Evolutionary conservation across 2,113 vertebrate genomes (phyloP), one percentile per base, ranked within the genome.

Genomic region (Limnothrissa miodon): DNA sequence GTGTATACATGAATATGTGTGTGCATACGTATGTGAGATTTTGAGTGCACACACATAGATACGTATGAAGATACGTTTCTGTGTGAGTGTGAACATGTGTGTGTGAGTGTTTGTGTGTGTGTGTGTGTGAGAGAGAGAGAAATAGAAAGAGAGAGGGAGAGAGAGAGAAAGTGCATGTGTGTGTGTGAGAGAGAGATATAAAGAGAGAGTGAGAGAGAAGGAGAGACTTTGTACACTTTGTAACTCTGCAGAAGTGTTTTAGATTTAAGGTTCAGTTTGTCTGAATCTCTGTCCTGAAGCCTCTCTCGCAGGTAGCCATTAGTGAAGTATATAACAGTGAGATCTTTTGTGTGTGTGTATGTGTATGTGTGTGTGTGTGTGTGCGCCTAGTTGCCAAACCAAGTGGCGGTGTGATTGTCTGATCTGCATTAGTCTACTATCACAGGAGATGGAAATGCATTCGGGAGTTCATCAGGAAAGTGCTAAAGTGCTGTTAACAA

Each of bases 401-500:
- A 36, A 83, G 70, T 78, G 81, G 89, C 87, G 86, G 89, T 84
- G 87, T 84, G 86, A 89, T 90, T 83, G 84, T 85, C 80, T 84
- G 89, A 84, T 45, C 86, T 90, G 87, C 90, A 93, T 94, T 90
- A 92, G 90, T 86, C 89, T 74, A 87, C 91, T 92, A 91, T 92
- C 33, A 36, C 90, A 91, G 88, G 90, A 91, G 93, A 93, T 89
- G 89, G 90, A 92, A 93, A 93, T 92, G 90, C 92, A 90, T 87
- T 91, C 90, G 83, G 90, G 91, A 92, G 84, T 93, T 93, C 90
- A 86, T 90, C 86, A 81, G 90, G 88, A 74, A 87, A 94, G 93
- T 92, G 91, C 93, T 94, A 93, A 94, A 93, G 93, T 94, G 93
- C 93, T 91, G 91, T 92, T 95, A 94, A 94, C 93, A 93, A 92